Evolutionary conservation across 2,888 invertebrate genomes (phyloP).

Genomic region (Unio pictorum): DNA sequence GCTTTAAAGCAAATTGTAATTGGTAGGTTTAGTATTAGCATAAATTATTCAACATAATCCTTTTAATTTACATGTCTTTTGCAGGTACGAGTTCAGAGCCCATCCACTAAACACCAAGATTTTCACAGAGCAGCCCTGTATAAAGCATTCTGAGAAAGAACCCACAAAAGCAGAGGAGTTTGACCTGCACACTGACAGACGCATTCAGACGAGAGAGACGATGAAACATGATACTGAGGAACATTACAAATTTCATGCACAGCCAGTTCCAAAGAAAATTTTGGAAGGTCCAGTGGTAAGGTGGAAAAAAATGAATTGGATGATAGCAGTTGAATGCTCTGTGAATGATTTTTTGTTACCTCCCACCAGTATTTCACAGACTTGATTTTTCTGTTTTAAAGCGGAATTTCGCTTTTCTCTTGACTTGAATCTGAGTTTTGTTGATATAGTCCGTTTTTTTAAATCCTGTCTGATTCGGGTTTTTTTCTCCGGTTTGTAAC

Average conservation of each 20-base stretch:
- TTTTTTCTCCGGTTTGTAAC: too few species aligned
- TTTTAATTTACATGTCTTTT: conserved; percentile 27
- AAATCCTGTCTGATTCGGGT: too few species aligned
- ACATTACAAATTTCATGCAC: conserved; percentile 80
- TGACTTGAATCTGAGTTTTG: too few species aligned
- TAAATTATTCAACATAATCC: neutral
- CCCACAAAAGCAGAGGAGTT: conserved; percentile 78
- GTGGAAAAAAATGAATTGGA: neutral
- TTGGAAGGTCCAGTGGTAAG: conserved; percentile 61
- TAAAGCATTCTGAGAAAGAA: conserved; percentile 74
- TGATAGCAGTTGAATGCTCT: too few species aligned
- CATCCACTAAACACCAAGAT: conserved; percentile 78
- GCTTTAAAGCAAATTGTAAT: too few species aligned
- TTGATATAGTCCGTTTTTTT: too few species aligned
- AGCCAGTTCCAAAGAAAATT: conserved; percentile 76
- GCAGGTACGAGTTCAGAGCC: conserved; percentile 78
- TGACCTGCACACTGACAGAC: conserved; percentile 41
- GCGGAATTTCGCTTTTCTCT: too few species aligned
- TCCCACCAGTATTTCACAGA: too few species aligned
- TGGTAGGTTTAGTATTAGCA: too few species aligned
- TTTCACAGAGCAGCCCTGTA: conserved; percentile 73
- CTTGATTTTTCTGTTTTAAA: too few species aligned
- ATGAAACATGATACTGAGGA: conserved; percentile 72
- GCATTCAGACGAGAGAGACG: conserved; percentile 24
- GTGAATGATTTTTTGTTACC: too few species aligned